These are phyloP conservation scores for Lepidostoma basale DNA, from an alignment of 1,140 invertebrate species.

Conservation along the genomic window DNA sequence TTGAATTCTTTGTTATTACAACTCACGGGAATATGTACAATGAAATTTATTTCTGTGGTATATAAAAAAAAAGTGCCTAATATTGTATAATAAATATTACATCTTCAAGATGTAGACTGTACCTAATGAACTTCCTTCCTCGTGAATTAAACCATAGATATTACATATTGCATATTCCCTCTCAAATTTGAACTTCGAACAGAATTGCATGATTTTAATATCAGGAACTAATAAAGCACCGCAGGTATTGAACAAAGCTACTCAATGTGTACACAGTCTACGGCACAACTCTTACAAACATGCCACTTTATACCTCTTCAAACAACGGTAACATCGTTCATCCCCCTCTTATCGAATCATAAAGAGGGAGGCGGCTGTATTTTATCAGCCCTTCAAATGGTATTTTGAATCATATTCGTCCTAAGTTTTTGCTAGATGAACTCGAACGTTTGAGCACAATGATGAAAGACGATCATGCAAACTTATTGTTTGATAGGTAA, in stretches of 20 bases:
- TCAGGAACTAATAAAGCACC: conserved; percentile 40
- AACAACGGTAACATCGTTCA: neutral
- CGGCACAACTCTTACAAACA: conserved; percentile 1
- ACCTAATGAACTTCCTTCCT: too few relatives aligned
- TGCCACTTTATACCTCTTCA: neutral
- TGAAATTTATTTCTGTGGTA: too few relatives aligned
- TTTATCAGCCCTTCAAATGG: neutral
- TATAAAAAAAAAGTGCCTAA: too few relatives aligned
- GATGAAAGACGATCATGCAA: conserved; percentile 37
- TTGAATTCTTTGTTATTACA: too few relatives aligned
- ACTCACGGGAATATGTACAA: too few relatives aligned
- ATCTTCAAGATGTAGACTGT: too few relatives aligned
- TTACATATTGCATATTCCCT: too few relatives aligned
- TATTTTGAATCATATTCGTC: neutral
- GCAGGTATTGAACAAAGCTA: conserved; percentile 37
- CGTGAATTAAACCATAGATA: too few relatives aligned
- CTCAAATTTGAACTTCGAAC: neutral
- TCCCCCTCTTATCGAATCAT: neutral
- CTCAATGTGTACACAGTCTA: conserved; percentile 9
- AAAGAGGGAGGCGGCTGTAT: neutral
- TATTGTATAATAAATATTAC: too few relatives aligned
- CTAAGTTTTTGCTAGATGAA: neutral
- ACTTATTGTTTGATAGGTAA: conserved; percentile 43
- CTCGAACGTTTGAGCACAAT: conserved; percentile 26
- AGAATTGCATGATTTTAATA: conserved; percentile 38